phyloP scores from a whole-genome alignment of 2,113 vertebrate species.

The Prochilodus magdalenae region DNA sequence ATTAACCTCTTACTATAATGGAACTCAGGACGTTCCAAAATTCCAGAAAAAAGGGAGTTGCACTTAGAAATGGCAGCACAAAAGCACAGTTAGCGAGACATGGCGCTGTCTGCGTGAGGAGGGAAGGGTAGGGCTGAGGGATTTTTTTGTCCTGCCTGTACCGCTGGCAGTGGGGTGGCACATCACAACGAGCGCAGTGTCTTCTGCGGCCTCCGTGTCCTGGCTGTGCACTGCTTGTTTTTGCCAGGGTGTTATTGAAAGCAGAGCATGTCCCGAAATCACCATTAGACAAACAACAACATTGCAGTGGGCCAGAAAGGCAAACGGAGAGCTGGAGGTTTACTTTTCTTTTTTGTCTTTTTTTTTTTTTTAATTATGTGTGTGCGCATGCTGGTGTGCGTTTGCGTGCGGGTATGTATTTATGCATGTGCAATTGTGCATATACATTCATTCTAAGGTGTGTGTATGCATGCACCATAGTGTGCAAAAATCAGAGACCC shows the following conservation, averaged over 20 bases:
- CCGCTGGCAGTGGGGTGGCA: conserved; percentile 20
- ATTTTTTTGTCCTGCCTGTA: conserved; percentile 7
- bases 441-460: too few relatives aligned
- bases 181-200: conserved; percentile 44
- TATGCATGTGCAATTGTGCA: background rate
- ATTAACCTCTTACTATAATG: conserved; percentile 52
- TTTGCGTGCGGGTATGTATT: conserved; percentile 39
- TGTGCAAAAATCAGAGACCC: too few relatives aligned
- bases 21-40: conserved; percentile 28
- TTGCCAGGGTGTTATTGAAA: conserved; percentile 65
- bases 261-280: conserved; percentile 58
- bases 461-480: too few relatives aligned
- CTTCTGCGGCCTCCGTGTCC: conserved; percentile 41
- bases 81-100: conserved; percentile 20
- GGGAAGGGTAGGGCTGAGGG: background rate
- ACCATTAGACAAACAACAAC: conserved; percentile 76
- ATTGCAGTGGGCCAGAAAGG: conserved; percentile 61
- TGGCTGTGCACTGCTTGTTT: conserved; percentile 50
- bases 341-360: conserved; percentile 26
- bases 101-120: conserved; percentile 6
- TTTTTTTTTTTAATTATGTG: conserved; percentile 20
- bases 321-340: conserved; percentile 38
- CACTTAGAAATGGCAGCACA: conserved; percentile 3
- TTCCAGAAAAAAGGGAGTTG: background rate
- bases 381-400: conserved; percentile 13